Evolutionary conservation across 2,113 vertebrate species (phyloP).

Genomic region (Vulpes lagopus): DNA sequence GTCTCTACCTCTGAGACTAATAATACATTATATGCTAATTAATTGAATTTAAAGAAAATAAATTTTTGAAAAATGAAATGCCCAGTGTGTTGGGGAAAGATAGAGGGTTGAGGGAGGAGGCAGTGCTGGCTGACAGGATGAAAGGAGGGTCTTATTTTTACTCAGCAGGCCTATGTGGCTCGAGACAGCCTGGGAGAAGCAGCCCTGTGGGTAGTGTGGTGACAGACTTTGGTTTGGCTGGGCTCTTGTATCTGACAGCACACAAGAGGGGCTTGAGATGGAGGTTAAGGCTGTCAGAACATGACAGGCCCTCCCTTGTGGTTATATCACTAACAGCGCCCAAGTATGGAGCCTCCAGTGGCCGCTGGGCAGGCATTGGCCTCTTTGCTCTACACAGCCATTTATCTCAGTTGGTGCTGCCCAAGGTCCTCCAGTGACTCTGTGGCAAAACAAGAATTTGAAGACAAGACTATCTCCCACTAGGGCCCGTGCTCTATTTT

Average conservation of each 20-base stretch:
- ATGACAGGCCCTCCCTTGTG: neutral
- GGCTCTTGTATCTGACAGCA: neutral
- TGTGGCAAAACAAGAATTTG: neutral
- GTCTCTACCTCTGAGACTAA: too few relatives aligned
- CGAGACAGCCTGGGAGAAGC: neutral
- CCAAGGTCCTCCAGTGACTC: neutral
- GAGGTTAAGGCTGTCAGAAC: neutral
- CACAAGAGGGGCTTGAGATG: neutral
- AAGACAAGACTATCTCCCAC: neutral
- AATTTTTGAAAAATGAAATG: neutral
- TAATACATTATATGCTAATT: neutral
- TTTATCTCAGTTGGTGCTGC: neutral
- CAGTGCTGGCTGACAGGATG: neutral
- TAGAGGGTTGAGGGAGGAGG: neutral
- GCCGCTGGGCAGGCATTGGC: neutral
- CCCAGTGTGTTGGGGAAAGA: neutral
- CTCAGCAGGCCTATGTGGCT: neutral
- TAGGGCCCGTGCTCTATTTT: neutral
- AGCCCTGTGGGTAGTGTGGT: slow-evolving; percentile 49
- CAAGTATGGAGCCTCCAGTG: fast-evolving
- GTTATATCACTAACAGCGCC: neutral
- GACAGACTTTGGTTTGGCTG: neutral
- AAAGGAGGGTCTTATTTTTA: neutral
- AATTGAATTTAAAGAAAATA: neutral
- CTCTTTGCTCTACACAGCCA: neutral